Base-by-base conservation (phyloP, 2,888 invertebrate species). In the Ferdinandea cuprea region DNA sequence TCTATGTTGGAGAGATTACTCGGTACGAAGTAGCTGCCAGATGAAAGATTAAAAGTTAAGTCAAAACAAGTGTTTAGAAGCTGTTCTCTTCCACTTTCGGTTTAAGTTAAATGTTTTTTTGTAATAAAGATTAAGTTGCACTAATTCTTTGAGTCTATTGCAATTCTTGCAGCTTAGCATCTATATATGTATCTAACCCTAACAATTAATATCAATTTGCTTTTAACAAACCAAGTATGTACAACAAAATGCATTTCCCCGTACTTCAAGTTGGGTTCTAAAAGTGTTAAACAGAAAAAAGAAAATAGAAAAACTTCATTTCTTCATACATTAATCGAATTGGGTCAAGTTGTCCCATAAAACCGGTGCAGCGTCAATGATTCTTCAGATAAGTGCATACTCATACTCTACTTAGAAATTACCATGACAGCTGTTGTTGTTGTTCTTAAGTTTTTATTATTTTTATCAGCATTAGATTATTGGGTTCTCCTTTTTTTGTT, bases 311-410 rank as follows among this genome's bases (percentile, higher is more conserved):
- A 21, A 30, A 50, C 37, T 30, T 5, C 25, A 25, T 25, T 25
- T 25, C 5, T 25, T 3, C 25, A 25, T 15, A 69, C 46, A 5
- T 35, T 58, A 42, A 72, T 72, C 71, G 71, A 72, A 61, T 61
- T 52, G 32, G 71, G 71, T 72, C 61, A 72, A 72, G 71, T 52
- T 52, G 59, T 52, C 40, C 52, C 52, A 61, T 61, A 52, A 59
- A 61, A 61, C 61, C 61, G 61, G 61, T 72, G 52, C 52, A 40
- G 32, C 37, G 61, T 61, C 71, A 32, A 61, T 61, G 71, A 61
- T 59, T 40, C 61, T 44, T 21, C 59, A 72, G 52, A 72, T 61
- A 59, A 72, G 71, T 72, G 52, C 42, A 42, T 30, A 37, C 25
- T 48, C 58, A 30, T 13, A 13, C 17, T 25, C 48, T 48, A 44